These are phyloP conservation scores for Apteryx mantelli DNA, from an alignment of 2,113 vertebrate genomes.

Conservation along the genomic window DNA sequence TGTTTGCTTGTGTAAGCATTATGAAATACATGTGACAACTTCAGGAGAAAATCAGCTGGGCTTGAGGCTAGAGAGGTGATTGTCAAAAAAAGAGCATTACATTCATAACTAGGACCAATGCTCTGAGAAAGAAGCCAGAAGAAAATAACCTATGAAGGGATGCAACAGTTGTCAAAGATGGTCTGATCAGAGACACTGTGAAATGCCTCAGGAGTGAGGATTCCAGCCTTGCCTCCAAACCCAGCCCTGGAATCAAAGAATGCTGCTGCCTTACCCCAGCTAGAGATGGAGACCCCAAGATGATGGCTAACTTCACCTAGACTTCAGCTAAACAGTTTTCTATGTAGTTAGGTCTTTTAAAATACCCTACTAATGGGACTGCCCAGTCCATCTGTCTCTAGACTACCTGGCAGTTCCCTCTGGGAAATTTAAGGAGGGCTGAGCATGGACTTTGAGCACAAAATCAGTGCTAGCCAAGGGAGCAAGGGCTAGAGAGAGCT, in stretches of 20 bases:
- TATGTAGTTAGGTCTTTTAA: not conserved
- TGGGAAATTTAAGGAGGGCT: not conserved
- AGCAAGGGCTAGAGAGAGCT: not conserved
- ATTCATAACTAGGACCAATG: not conserved
- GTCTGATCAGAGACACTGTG: not conserved
- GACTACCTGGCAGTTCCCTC: not conserved
- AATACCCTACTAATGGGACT: not conserved
- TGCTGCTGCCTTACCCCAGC: not conserved
- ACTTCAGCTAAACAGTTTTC: not conserved
- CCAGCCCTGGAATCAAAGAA: not conserved
- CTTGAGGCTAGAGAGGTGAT: not conserved
- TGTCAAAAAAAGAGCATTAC: not conserved
- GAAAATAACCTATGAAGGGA: not conserved
- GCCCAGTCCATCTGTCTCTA: not conserved
- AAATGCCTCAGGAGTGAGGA: not conserved
- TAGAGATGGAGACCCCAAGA: not conserved
- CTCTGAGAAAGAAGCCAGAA: not conserved
- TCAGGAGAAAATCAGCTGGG: not conserved
- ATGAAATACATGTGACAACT: not conserved
- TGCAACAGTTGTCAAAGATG: not conserved
- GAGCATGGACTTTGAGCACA: not conserved
- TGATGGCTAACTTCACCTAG: not conserved
- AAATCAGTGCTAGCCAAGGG: not conserved
- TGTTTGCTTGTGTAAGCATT: not conserved
- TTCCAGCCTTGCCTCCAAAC: not conserved